Percentiles rank a stretch among this genome's conserved stretches.
Evolutionary conservation across 2,113 vertebrate genomes (phyloP).

Genomic region (Sprattus sprattus): DNA sequence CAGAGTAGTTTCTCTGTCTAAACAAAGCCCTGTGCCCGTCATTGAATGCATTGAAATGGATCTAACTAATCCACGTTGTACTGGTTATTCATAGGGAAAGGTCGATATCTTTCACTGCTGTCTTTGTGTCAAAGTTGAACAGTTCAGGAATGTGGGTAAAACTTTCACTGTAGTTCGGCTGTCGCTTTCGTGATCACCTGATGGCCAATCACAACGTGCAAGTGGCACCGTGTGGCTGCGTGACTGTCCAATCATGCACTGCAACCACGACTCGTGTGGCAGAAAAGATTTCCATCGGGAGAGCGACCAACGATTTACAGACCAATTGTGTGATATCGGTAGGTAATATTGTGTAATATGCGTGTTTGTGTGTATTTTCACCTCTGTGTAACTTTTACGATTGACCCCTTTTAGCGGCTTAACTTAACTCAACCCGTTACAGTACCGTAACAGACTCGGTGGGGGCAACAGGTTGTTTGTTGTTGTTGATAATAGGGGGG

Average conservation of each 20-base stretch:
- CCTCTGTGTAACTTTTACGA: not conserved
- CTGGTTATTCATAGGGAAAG: not conserved
- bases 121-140: not conserved
- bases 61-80: not conserved
- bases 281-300: not conserved
- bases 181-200: constrained; percentile 1
- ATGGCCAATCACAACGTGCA: constrained; percentile 6
- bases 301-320: not conserved
- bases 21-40: not conserved
- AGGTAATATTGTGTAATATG: not conserved
- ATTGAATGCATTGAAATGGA: not conserved
- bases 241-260: not conserved
- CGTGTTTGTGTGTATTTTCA: not conserved
- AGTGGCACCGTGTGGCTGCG: not conserved
- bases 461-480: not conserved
- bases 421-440: not conserved
- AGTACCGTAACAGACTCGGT: not conserved
- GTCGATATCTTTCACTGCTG: not conserved
- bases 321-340: not conserved
- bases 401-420: not conserved
- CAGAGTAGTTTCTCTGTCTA: not conserved
- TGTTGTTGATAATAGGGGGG: not conserved
- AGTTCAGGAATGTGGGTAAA: not conserved
- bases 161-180: constrained; percentile 1
- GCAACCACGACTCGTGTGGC: not conserved